These are phyloP conservation scores for Cygnus buccinator DNA, from an alignment of 2,113 vertebrate genomes.

Conservation along the genomic window DNA sequence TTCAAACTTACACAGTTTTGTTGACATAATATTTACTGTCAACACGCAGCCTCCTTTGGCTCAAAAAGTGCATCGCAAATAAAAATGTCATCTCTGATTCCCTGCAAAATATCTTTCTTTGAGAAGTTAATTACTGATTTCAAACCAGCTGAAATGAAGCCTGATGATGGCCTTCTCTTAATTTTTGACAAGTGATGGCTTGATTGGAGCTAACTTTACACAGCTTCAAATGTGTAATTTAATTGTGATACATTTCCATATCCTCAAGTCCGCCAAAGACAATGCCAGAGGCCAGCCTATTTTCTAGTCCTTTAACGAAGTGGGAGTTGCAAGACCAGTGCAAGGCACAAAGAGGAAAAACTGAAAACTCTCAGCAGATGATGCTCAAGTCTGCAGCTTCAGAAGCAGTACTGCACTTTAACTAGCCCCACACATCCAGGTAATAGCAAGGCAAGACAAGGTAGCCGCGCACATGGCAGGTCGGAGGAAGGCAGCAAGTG, in stretches of 20 bases:
- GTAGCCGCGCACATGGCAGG: fast-evolving
- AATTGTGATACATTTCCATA: constrained; percentile 26
- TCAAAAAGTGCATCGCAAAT: constrained; percentile 27
- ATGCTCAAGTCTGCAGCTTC: neutral
- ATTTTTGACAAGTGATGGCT: constrained; percentile 63
- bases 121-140: constrained; percentile 70
- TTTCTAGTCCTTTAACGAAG: neutral
- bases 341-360: neutral
- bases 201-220: constrained; percentile 51
- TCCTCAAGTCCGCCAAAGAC: neutral
- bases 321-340: neutral
- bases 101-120: constrained; percentile 61
- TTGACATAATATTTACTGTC: constrained; percentile 65
- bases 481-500: neutral
- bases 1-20: constrained; percentile 16
- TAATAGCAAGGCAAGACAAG: neutral
- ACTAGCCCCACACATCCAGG: neutral
- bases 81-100: constrained; percentile 51
- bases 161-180: constrained; percentile 63
- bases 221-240: constrained; percentile 40
- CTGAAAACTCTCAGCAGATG: neutral
- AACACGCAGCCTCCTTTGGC: constrained; percentile 45
- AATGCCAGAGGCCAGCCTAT: neutral
- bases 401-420: neutral
- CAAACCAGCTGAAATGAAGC: constrained; percentile 54